Conservation (phyloP, 1,140 invertebrate genomes). For the Oncopodura yosiiana region DNA sequence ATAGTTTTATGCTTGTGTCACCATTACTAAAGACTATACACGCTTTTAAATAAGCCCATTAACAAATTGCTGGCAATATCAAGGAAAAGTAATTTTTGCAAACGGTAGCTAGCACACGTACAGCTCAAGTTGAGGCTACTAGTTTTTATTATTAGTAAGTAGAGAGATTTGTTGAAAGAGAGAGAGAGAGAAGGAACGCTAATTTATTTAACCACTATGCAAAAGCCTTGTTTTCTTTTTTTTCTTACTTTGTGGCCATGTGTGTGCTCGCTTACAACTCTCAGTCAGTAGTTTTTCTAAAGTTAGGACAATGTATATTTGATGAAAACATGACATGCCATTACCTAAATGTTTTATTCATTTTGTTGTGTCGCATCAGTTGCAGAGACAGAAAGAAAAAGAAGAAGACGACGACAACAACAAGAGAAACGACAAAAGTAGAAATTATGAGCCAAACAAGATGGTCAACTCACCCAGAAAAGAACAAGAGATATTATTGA, state of each 20-base stretch:
- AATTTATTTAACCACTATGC: not conserved
- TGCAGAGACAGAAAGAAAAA: not conserved
- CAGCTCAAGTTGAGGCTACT: not conserved
- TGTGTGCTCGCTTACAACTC: not conserved
- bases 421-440: not conserved
- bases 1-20: too few species aligned
- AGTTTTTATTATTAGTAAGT: not conserved
- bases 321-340: constrained; percentile 10
- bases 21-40: too few species aligned
- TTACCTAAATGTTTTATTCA: constrained; percentile 15
- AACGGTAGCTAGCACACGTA: too few species aligned
- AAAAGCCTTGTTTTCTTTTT: not conserved
- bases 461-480: not conserved
- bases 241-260: not conserved
- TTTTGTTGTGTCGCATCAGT: too few species aligned
- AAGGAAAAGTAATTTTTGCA: too few species aligned
- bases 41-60: too few species aligned
- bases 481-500: not conserved
- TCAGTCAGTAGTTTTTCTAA: not conserved
- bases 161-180: not conserved
- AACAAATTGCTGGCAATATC: too few species aligned
- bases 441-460: not conserved
- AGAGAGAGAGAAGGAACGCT: not conserved
- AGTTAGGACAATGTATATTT: constrained; percentile 7
- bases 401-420: not conserved